phyloP scores from a whole-genome alignment of 2,888 invertebrate genomes.

The Helicoverpa assulta region DNA sequence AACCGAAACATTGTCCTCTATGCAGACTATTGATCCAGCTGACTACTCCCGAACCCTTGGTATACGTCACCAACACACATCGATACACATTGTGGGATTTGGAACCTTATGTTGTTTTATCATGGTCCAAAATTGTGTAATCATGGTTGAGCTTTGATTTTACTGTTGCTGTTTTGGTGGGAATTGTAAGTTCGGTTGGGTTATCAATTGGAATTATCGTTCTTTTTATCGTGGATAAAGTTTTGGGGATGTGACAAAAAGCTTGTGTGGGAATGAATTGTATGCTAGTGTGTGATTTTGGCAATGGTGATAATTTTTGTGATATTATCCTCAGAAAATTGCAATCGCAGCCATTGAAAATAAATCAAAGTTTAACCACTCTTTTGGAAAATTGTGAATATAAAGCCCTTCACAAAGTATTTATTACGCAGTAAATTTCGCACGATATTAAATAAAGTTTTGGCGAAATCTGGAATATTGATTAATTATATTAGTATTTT shows the following conservation, averaged over 20 bases:
- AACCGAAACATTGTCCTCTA: slow-evolving; percentile 23
- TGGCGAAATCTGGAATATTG: slow-evolving; percentile 29
- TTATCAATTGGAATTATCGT: slow-evolving; percentile 4
- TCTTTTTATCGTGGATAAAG: background rate
- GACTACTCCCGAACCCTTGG: slow-evolving; percentile 19
- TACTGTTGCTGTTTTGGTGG: slow-evolving; percentile 1
- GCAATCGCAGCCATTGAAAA: background rate
- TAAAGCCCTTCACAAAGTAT: slow-evolving; percentile 10
- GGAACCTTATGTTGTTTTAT: background rate
- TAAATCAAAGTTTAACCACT: background rate
- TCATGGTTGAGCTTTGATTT: slow-evolving; percentile 23
- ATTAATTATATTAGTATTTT: too few species aligned
- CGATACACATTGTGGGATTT: background rate
- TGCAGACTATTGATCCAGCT: slow-evolving; percentile 57
- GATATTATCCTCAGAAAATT: background rate
- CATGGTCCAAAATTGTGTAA: slow-evolving; percentile 15
- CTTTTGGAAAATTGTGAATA: slow-evolving; percentile 7
- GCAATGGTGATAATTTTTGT: background rate
- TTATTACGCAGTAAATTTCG: slow-evolving; percentile 24
- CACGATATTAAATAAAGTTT: slow-evolving; percentile 13
- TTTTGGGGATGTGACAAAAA: too few species aligned
- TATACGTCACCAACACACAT: slow-evolving; percentile 32
- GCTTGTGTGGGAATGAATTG: too few species aligned
- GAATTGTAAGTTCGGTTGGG: slow-evolving; percentile 4
- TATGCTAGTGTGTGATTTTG: too few species aligned